Percentiles rank a stretch among this genome's conserved stretches.
These are phyloP conservation scores for Pyrgilauda ruficollis DNA, from an alignment of 2,113 vertebrate species.

Conservation along the genomic window DNA sequence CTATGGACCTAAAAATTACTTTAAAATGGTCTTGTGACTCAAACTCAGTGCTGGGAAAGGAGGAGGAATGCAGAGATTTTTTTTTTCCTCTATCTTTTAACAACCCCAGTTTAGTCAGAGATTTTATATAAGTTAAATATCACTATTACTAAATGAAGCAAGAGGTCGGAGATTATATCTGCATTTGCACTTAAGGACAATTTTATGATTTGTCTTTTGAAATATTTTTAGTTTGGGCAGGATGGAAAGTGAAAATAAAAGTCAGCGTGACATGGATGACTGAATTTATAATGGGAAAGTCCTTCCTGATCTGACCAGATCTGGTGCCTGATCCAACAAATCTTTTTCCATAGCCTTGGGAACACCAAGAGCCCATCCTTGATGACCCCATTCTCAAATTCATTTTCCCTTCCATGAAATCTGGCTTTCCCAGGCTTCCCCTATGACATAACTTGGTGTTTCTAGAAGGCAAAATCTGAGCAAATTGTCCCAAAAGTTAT, in stretches of 20 bases:
- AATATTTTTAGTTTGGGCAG: background rate
- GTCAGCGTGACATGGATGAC: too few species aligned
- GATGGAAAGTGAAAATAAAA: background rate
- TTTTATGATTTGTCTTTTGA: background rate
- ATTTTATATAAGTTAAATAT: background rate
- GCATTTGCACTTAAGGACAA: background rate
- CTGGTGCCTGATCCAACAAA: background rate
- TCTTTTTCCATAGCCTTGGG: background rate
- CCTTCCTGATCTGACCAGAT: background rate
- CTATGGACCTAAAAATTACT: background rate
- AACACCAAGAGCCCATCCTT: background rate
- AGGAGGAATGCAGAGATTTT: background rate
- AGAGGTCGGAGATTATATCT: background rate
- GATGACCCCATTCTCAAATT: background rate
- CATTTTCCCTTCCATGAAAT: background rate
- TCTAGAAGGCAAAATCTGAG: background rate
- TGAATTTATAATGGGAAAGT: background rate
- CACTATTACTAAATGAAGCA: background rate
- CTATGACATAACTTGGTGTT: background rate
- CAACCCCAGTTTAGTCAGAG: background rate
- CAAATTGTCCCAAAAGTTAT: background rate
- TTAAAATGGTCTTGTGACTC: background rate
- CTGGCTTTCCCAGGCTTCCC: background rate
- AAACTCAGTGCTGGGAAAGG: background rate
- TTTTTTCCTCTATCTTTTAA: background rate